Evolutionary conservation across 1,140 invertebrate genomes (phyloP).

Genomic region (Hirudo medicinalis): DNA sequence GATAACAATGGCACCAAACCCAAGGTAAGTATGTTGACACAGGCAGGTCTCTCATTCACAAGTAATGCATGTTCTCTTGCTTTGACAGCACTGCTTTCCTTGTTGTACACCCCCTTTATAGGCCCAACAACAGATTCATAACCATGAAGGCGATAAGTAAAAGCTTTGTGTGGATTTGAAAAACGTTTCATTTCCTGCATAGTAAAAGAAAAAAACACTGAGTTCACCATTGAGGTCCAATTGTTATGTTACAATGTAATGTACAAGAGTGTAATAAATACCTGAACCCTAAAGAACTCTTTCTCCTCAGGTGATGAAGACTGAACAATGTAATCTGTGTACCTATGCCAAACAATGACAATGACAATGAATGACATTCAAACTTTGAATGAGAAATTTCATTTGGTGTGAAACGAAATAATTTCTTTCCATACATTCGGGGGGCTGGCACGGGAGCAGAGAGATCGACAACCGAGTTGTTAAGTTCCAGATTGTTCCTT

Average conservation of each 20-base stretch:
- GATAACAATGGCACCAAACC: constrained; percentile 34
- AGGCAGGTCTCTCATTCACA: constrained; percentile 68
- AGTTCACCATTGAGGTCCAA: background rate
- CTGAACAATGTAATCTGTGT: constrained; percentile 18
- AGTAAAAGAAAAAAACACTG: constrained; percentile 17
- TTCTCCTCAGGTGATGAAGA: constrained; percentile 14
- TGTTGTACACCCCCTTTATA: constrained; percentile 68
- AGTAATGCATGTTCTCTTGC: constrained; percentile 70
- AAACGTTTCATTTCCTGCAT: constrained; percentile 56
- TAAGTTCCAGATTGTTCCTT: background rate
- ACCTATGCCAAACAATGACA: background rate
- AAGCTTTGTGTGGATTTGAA: constrained; percentile 68
- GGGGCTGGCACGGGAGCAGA: background rate
- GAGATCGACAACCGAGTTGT: background rate
- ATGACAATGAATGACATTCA: background rate
- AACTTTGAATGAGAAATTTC: too few species aligned
- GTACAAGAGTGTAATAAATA: background rate
- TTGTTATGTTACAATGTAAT: background rate
- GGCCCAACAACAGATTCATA: constrained; percentile 77
- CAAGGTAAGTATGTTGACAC: constrained; percentile 74
- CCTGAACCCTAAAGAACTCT: constrained; percentile 17
- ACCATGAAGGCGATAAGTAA: constrained; percentile 68
- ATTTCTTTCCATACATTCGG: background rate
- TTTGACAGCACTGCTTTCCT: constrained; percentile 46
- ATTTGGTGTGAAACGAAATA: too few species aligned